A percentile compares a stretch with the other conserved stretches of the same genome.
These are phyloP conservation scores for Calycopis cecrops DNA, from an alignment of 1,140 invertebrate species.

Conservation along the genomic window DNA sequence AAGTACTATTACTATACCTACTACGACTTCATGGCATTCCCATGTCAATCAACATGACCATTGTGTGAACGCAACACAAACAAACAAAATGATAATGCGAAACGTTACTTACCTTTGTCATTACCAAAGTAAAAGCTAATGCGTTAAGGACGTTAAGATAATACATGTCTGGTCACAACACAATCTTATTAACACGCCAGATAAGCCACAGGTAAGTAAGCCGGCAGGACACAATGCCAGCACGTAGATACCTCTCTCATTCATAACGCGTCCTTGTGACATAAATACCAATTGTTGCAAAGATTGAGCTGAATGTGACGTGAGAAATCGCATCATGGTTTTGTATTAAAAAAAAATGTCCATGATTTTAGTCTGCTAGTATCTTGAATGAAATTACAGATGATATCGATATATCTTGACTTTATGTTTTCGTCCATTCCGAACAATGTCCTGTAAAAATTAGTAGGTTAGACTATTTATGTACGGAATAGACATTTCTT, in stretches of 20 bases:
- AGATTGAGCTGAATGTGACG: constrained; percentile 58
- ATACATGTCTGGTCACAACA: constrained; percentile 17
- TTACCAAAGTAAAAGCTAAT: constrained; percentile 4
- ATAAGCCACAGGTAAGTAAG: constrained; percentile 29
- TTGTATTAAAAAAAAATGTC: constrained; percentile 5
- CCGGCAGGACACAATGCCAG: constrained; percentile 5
- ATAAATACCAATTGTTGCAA: constrained; percentile 34
- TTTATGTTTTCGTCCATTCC: no score
- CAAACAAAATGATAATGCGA: constrained; percentile 7
- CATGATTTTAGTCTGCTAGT: constrained; percentile 4
- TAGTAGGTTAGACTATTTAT: no score
- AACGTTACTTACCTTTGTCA: neutral
- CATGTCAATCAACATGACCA: neutral
- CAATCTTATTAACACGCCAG: constrained; percentile 7
- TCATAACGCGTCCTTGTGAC: constrained; percentile 20
- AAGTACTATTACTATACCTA: no score
- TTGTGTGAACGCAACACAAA: neutral
- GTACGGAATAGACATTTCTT: no score
- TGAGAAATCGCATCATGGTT: constrained; percentile 38
- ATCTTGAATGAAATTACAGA: no score
- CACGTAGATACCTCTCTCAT: constrained; percentile 25
- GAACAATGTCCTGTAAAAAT: no score
- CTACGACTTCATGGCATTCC: neutral
- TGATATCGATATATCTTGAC: no score
- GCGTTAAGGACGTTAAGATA: constrained; percentile 7